These are phyloP conservation scores for Tamandua tetradactyla DNA, from an alignment of 2,797 vertebrate genomes.

Conservation along the genomic window DNA sequence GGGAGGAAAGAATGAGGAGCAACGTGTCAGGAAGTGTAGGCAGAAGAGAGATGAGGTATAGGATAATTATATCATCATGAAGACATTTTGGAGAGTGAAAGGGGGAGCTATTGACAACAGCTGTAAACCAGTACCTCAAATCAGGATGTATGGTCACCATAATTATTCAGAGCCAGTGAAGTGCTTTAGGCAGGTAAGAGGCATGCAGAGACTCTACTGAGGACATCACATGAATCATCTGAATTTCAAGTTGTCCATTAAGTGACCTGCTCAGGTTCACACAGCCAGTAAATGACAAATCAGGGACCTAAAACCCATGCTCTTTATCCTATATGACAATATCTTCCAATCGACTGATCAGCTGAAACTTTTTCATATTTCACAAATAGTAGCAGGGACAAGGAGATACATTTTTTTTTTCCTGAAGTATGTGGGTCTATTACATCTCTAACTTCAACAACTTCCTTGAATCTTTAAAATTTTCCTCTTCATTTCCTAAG, in stretches of 20 bases:
- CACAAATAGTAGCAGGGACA: neutral
- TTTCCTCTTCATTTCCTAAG: neutral
- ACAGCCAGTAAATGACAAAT: neutral
- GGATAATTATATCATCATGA: neutral
- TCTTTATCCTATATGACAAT: neutral
- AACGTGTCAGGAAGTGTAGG: neutral
- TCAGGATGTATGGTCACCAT: neutral
- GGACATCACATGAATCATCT: neutral
- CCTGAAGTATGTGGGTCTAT: too few relatives aligned
- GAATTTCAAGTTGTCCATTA: neutral
- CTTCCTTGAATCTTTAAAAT: constrained; percentile 27
- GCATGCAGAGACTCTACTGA: too few relatives aligned
- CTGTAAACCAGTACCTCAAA: neutral
- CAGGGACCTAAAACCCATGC: neutral
- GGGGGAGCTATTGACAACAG: neutral
- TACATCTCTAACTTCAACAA: neutral
- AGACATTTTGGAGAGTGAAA: neutral
- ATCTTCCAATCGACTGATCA: neutral
- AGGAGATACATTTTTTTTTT: neutral
- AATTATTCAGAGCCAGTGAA: neutral
- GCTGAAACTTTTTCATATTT: neutral
- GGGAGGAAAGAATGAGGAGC: neutral
- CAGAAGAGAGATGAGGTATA: neutral
- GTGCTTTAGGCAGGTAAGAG: neutral
- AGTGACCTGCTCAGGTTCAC: neutral